Base-by-base conservation (phyloP, 2,113 vertebrate species). In the Hemibagrus wyckioides region DNA sequence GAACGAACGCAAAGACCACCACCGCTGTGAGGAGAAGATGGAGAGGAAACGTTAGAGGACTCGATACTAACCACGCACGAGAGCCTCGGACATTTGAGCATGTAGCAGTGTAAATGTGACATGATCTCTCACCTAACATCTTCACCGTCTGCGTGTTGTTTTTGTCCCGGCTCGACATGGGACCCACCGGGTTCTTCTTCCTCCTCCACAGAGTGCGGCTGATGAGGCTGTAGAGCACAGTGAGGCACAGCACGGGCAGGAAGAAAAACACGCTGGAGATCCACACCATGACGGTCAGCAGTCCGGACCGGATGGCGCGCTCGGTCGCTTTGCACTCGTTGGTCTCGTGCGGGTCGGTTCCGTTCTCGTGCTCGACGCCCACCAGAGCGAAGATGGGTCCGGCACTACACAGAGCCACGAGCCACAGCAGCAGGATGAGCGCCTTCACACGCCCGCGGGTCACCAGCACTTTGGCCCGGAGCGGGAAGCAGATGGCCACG, bases 201-300 rank as follows among this genome's bases (percentile, higher is more conserved):
- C 97, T 91, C 84, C 93, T 96, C 97, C 98, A 98, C 91, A 99
- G 94, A 83, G 96, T 96, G 79, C 97, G 97, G 82, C 97, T 99
- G 1, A 99, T 99, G 89, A 99, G 97, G 87, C 97, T 96, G 96
- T 99, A 99, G 50, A 99, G 96, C 41, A 99, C 96, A 0, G 97
- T 97, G 90, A 99, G 95, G 89, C 98, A 99, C 85, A 99, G 98
- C 39, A 99, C 98, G 0, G 98, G 98, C 92, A 99, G 93, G 92
- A 99, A 98, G 85, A 99, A 99, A 94, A 98, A 99, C 77, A 97
- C 87, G 80, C 97, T 98, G 92, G 97, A 99, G 69, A 97, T 94
- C 98, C 98, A 99, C 89, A 98, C 96, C 97, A 99, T 99, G 92
- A 96, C 96, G 1, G 95, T 97, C 91, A 99, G 96, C 83, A 99